Conservation (phyloP, 2,888 invertebrate species). For the Meiosimyza decipiens region DNA sequence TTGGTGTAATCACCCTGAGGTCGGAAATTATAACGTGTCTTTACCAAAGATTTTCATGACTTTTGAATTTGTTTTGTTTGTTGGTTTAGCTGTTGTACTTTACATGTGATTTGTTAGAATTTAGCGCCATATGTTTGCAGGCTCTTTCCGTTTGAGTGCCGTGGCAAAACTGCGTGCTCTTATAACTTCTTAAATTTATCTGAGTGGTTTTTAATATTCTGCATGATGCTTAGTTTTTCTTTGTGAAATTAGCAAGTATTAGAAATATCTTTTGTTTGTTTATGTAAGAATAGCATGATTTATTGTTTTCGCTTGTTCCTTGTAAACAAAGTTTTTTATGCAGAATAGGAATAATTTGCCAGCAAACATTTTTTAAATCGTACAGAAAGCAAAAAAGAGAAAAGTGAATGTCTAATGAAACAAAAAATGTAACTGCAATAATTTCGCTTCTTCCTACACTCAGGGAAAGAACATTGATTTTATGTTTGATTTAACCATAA, state of each 20-base stretch:
- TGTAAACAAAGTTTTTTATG: no score
- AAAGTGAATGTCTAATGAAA: no score
- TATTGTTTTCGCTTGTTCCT: background rate
- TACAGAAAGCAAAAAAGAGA: no score
- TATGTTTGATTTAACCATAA: no score
- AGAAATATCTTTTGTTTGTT: background rate
- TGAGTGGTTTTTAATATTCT: conserved; percentile 13
- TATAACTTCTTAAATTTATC: conserved; percentile 1
- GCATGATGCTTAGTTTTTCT: conserved; percentile 7
- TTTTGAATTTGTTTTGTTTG: background rate
- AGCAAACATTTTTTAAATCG: no score
- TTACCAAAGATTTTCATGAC: background rate
- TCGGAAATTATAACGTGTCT: background rate
- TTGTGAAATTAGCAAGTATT: background rate
- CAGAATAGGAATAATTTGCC: no score
- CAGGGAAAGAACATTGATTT: no score
- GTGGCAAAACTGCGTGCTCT: background rate
- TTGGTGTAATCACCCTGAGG: background rate
- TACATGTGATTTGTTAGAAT: conserved; percentile 29
- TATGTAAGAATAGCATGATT: conserved; percentile 6
- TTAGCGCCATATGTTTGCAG: conserved; percentile 17
- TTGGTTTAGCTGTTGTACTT: conserved; percentile 25
- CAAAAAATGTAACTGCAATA: no score
- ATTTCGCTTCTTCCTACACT: no score
- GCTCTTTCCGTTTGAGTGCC: background rate